Conservation (phyloP, 2,888 invertebrate species). For the Anoncus sp. region DNA sequence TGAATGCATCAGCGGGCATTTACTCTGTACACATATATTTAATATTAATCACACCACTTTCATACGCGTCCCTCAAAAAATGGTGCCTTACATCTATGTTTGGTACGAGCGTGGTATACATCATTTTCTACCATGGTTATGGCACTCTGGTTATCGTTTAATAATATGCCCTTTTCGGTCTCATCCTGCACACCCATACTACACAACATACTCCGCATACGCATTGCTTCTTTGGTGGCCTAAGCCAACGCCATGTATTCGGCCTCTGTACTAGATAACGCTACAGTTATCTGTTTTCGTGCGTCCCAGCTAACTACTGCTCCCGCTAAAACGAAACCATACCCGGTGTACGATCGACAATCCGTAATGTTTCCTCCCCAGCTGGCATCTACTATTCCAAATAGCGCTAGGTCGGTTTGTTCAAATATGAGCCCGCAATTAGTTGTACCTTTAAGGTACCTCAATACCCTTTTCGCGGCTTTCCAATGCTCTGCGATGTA, state of each 20-base stretch:
- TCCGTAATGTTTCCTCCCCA: slow-evolving; percentile 20
- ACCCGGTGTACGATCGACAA: slow-evolving; percentile 37
- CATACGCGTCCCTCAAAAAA: slow-evolving; percentile 17
- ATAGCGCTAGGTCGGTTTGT: neutral
- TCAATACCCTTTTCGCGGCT: slow-evolving; percentile 40
- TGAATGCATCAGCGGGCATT: slow-evolving; percentile 35
- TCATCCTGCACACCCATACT: slow-evolving; percentile 1
- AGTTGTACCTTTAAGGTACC: slow-evolving; percentile 49
- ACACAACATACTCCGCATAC: neutral
- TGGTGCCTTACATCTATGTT: slow-evolving; percentile 18
- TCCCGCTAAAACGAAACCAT: slow-evolving; percentile 19
- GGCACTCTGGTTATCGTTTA: slow-evolving; percentile 36
- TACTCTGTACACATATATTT: slow-evolving; percentile 25
- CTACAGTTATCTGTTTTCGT: slow-evolving; percentile 31
- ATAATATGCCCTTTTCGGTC: slow-evolving; percentile 6
- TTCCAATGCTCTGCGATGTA: slow-evolving; percentile 36
- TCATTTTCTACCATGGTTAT: slow-evolving; percentile 5
- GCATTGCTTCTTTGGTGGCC: slow-evolving; percentile 14
- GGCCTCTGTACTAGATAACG: slow-evolving; percentile 41
- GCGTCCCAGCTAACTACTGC: slow-evolving; percentile 39
- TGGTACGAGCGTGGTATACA: slow-evolving; percentile 12
- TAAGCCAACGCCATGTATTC: slow-evolving; percentile 1
- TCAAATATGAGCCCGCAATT: slow-evolving; percentile 18
- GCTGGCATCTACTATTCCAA: slow-evolving; percentile 28
- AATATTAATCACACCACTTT: slow-evolving; percentile 11